A percentile compares a stretch with the other conserved stretches of the same genome.
phyloP scores from a whole-genome alignment of 2,888 invertebrate genomes.

The Drosophila limbata region DNA sequence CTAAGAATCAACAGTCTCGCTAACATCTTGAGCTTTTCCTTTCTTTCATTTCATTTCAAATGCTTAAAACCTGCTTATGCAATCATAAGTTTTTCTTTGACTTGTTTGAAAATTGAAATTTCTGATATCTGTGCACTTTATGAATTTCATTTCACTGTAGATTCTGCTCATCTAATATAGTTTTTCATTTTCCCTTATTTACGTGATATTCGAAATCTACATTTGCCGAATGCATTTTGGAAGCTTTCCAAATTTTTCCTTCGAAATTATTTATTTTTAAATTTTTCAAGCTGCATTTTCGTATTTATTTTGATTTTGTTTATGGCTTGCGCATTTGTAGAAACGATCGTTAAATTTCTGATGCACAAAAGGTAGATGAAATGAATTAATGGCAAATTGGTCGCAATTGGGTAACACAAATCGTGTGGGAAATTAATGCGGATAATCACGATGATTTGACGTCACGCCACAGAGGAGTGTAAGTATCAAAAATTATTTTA shows the following conservation, averaged over 20 bases:
- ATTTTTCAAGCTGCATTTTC: conserved; percentile 30
- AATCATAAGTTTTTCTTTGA: conserved; percentile 7
- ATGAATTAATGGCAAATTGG: conserved; percentile 13
- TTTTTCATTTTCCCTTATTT: conserved; percentile 8
- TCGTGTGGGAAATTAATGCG: conserved; percentile 14
- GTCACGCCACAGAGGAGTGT: conserved; percentile 6
- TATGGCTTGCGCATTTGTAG: conserved; percentile 38
- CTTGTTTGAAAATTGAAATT: conserved; percentile 11
- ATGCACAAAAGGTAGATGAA: conserved; percentile 27
- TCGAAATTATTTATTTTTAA: conserved; percentile 17
- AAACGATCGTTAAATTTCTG: conserved; percentile 31
- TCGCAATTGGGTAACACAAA: conserved; percentile 23
- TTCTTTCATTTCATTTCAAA: neutral
- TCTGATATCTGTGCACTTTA: conserved; percentile 8
- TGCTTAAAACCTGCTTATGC: conserved; percentile 19
- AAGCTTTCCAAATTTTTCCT: conserved; percentile 32
- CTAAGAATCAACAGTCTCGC: conserved; percentile 12
- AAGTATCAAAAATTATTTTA: neutral
- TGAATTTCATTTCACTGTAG: conserved; percentile 7
- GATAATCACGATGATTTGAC: conserved; percentile 11
- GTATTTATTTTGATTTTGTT: conserved; percentile 46
- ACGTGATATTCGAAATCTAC: conserved; percentile 12
- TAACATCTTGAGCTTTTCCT: conserved; percentile 7
- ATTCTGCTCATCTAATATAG: neutral
- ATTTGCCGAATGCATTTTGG: conserved; percentile 33